Percentiles rank a stretch among this genome's conserved stretches.
These are phyloP conservation scores for Sitophilus oryzae DNA, from an alignment of 1,140 invertebrate genomes.

Conservation along the genomic window DNA sequence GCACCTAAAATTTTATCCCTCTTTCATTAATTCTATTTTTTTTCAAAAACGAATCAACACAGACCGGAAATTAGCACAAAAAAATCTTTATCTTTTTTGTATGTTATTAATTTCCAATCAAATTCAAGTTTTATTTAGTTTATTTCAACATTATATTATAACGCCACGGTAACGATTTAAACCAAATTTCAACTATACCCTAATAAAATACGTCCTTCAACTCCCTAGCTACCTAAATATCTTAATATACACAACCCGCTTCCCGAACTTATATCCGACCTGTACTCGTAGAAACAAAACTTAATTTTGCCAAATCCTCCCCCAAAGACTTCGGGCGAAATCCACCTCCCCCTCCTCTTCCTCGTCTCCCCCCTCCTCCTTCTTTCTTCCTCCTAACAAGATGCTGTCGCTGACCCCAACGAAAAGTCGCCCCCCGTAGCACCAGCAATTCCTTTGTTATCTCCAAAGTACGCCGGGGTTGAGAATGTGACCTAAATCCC, in stretches of 20 bases:
- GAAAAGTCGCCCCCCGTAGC: conserved; percentile 36
- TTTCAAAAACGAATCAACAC: too few relatives aligned
- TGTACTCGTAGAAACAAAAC: conserved; percentile 26
- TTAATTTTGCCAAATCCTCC: conserved; percentile 26
- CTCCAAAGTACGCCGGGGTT: conserved; percentile 30
- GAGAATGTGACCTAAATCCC: conserved; percentile 28
- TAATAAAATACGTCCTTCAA: background rate
- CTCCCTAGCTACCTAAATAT: conserved; percentile 9
- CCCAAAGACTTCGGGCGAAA: conserved; percentile 16
- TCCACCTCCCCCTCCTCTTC: conserved; percentile 4
- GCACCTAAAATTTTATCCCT: too few relatives aligned
- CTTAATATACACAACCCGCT: conserved; percentile 17
- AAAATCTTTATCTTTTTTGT: too few relatives aligned
- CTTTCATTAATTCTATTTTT: too few relatives aligned
- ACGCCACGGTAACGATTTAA: background rate
- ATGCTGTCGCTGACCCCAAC: conserved; percentile 37
- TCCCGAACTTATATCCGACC: conserved; percentile 16
- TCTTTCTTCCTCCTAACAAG: conserved; percentile 20
- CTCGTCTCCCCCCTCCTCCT: conserved; percentile 11
- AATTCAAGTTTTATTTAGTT: too few relatives aligned
- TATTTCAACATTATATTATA: too few relatives aligned
- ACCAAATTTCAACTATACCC: conserved; percentile 7
- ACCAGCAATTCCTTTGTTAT: conserved; percentile 45
- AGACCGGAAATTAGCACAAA: too few relatives aligned
- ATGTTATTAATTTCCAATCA: too few relatives aligned